phyloP scores from a whole-genome alignment of 2,797 vertebrate genomes.

The Lophius americanus region DNA sequence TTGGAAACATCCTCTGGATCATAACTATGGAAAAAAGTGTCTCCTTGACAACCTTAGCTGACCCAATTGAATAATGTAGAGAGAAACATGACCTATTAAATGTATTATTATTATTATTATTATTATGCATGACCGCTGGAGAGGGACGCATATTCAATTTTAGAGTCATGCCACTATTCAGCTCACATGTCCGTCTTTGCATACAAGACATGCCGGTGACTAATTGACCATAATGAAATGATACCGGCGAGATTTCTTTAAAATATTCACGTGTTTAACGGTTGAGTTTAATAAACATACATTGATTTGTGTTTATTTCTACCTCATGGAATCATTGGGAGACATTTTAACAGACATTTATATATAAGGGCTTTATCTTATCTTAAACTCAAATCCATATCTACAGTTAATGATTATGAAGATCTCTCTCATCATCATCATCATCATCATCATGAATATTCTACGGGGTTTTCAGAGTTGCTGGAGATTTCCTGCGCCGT shows the following conservation, averaged over 20 bases:
- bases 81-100: constrained; percentile 61
- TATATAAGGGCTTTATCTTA: not conserved
- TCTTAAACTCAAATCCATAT: too few species aligned
- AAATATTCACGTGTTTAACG: constrained; percentile 13
- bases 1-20: constrained; percentile 24
- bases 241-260: constrained; percentile 1
- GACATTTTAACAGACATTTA: not conserved
- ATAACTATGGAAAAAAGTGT: constrained; percentile 1
- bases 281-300: not conserved
- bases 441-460: too few species aligned
- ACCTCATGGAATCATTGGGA: not conserved
- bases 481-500: accelerated
- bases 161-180: constrained; percentile 11
- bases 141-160: constrained; percentile 18
- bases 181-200: constrained; percentile 15
- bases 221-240: constrained; percentile 21
- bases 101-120: too few species aligned
- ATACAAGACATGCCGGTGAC: constrained; percentile 3
- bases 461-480: too few species aligned
- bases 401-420: not conserved
- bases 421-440: not conserved
- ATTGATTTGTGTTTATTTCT: not conserved
- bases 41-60: constrained; percentile 33
- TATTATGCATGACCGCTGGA: constrained; percentile 60
- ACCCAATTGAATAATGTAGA: constrained; percentile 69